Evolutionary conservation across 2,888 invertebrate genomes (phyloP), one percentile per base, ranked within the genome.

Genomic region (Caenorhabditis zanzibari): DNA sequence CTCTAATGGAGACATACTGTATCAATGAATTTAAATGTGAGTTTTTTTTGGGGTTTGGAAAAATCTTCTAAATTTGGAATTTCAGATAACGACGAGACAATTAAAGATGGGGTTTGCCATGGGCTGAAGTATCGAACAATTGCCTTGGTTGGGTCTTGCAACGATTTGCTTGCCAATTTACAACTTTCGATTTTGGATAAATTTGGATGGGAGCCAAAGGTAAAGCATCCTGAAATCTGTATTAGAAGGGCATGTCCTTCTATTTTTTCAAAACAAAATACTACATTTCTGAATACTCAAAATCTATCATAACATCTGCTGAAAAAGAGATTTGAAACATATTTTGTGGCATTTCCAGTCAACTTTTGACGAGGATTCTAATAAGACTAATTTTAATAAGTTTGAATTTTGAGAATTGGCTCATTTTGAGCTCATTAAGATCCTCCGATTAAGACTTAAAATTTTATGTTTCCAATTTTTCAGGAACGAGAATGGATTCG

Each of bases 1-100:
- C 89, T 4, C 16, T 83, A 12, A 77, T 89, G 41, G 89, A 89
- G 56, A 79, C 88, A 2, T 88, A 87, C 66, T 89, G 89, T 73
- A 79, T 89, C 52, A 85, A 83, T 22, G 85, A 85, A 32, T 84
- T 86, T 41, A 82, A 81, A 64, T 82, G 86, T 86, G 16, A 58
- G 49, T 24, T 4, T 28, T 47, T 19, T 1, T 24, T 16, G 6
- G n/a, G 5, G 10, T 38, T 38, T 12, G 2, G 3, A 54, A 14
- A 2, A 12, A 22, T 0, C 22, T 22, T 19, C 10, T 54, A 16
- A n/a, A 24, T 19, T 24, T 16, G 1, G 12, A 12, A 24, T 58
- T 82, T 49, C 75, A 88, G 86, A 88, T 52, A 58, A 69, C 14
- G 81, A 77, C 14, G 82, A 86, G 32, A 76, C 80, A 7, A 80